These are phyloP conservation scores for Aegotheles bennettii DNA, from an alignment of 2,113 vertebrate species.

Conservation along the genomic window DNA sequence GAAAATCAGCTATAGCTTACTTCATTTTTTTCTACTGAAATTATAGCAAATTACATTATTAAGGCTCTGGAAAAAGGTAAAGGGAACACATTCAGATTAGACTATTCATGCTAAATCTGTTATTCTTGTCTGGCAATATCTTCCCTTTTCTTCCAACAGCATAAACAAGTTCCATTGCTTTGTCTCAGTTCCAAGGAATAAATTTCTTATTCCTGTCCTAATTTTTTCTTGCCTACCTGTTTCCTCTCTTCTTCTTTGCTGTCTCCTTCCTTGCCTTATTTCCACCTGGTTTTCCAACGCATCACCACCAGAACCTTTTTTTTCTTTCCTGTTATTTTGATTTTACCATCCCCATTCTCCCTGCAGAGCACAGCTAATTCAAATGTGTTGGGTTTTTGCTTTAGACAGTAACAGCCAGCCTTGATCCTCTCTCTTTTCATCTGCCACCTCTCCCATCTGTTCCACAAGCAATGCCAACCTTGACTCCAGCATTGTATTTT, in stretches of 20 bases:
- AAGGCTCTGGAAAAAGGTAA: background rate
- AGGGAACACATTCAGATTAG: background rate
- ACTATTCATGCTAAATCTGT: background rate
- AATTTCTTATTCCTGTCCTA: background rate
- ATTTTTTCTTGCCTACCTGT: background rate
- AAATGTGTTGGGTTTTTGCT: background rate
- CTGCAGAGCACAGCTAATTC: background rate
- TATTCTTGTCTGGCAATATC: background rate
- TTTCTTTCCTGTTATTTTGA: background rate
- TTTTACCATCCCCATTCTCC: background rate
- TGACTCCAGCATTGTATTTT: background rate
- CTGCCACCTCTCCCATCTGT: constrained; percentile 31
- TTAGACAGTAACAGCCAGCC: background rate
- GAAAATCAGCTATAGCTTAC: background rate
- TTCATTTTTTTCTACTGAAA: background rate
- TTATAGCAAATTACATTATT: background rate
- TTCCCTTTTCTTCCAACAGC: background rate
- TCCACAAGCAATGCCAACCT: background rate
- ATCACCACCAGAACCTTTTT: background rate
- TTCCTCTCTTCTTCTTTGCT: background rate
- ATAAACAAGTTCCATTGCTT: background rate
- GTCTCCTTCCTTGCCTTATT: background rate
- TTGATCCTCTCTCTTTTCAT: background rate
- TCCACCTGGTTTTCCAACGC: background rate
- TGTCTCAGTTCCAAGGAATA: background rate